Percentiles rank a stretch among this genome's conserved stretches.
Evolutionary conservation across 2,888 invertebrate species (phyloP).

Genomic region (Anticlea derivata): DNA sequence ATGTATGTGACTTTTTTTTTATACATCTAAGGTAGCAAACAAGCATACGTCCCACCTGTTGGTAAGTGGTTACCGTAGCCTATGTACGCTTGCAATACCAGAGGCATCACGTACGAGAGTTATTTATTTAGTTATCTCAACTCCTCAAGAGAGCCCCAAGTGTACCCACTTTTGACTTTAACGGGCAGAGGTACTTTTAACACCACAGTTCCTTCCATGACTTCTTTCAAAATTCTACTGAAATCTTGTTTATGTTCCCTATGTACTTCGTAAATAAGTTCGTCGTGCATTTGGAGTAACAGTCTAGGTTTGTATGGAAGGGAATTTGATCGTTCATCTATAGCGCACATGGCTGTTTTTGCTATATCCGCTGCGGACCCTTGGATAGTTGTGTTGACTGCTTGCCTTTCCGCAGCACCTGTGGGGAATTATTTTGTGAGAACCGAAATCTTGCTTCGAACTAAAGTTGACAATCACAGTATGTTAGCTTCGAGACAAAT

Average conservation of each 20-base stretch:
- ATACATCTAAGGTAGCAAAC: no score
- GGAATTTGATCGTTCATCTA: constrained; percentile 83
- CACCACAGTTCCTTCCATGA: constrained; percentile 91
- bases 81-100: no score
- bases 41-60: no score
- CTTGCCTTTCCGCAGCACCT: constrained; percentile 97
- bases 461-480: no score
- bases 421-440: constrained; percentile 12
- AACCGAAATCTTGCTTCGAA: no score
- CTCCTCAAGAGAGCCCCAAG: constrained; percentile 88
- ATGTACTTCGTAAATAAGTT: constrained; percentile 95
- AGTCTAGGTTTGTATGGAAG: constrained; percentile 82
- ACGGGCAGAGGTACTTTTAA: constrained; percentile 93
- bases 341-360: constrained; percentile 93
- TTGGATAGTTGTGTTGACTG: constrained; percentile 97
- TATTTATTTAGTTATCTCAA: constrained; percentile 37
- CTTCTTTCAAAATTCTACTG: constrained; percentile 86
- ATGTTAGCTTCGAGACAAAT: no score
- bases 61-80: no score
- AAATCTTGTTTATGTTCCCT: constrained; percentile 72
- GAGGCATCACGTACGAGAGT: background rate
- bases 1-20: no score
- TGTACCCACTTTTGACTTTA: constrained; percentile 91
- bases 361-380: constrained; percentile 98
- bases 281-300: constrained; percentile 97